phyloP scores from a whole-genome alignment of 2,888 invertebrate genomes.

The Rhagonycha fulva region DNA sequence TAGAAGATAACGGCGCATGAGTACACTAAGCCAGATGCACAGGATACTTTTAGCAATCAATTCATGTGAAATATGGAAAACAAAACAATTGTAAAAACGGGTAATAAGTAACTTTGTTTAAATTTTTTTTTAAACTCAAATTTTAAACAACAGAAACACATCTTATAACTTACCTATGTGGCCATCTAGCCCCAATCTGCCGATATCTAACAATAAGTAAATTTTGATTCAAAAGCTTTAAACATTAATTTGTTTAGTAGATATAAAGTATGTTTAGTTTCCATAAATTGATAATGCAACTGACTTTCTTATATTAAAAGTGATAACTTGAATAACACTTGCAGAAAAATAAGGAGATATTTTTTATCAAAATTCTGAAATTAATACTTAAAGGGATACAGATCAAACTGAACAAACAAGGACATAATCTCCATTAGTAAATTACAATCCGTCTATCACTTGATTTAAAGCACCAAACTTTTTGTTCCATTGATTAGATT shows the following conservation, averaged over 20 bases:
- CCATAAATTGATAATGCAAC: not conserved
- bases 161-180: too few relatives aligned
- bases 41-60: too few relatives aligned
- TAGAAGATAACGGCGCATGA: too few relatives aligned
- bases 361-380: not conserved
- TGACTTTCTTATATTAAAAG: not conserved
- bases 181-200: too few relatives aligned
- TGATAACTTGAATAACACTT: not conserved
- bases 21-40: too few relatives aligned
- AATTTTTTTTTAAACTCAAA: too few relatives aligned
- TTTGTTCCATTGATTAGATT: conserved; percentile 38
- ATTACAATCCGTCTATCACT: conserved; percentile 49
- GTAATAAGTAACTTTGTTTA: too few relatives aligned
- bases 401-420: conserved; percentile 16
- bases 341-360: not conserved
- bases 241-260: not conserved
- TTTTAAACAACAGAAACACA: too few relatives aligned
- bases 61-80: too few relatives aligned
- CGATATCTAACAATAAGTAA: too few relatives aligned
- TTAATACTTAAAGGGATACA: not conserved
- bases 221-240: too few relatives aligned
- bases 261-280: not conserved
- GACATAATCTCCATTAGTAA: conserved; percentile 48
- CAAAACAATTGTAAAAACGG: too few relatives aligned
- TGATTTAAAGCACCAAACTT: conserved; percentile 44